These are phyloP conservation scores for Gallinago solitaria DNA, from an alignment of 2,797 vertebrate species.

Conservation along the genomic window DNA sequence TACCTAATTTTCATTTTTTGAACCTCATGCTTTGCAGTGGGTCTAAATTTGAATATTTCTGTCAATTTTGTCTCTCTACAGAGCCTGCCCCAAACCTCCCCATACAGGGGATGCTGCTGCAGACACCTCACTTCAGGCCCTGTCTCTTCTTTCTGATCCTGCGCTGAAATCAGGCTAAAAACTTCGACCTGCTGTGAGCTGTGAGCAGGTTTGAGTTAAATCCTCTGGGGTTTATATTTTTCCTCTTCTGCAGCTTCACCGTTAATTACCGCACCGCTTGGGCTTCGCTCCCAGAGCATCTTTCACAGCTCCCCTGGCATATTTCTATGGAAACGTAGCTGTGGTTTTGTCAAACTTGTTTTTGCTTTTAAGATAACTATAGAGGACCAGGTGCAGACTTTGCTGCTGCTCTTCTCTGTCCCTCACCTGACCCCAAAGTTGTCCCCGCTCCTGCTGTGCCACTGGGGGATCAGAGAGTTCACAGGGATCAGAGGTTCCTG, in stretches of 20 bases:
- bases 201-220: background rate
- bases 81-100: background rate
- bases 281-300: background rate
- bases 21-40: background rate
- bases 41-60: background rate
- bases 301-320: conserved; percentile 5
- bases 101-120: background rate
- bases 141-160: background rate
- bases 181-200: background rate
- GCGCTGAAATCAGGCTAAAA: background rate
- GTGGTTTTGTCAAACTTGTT: background rate
- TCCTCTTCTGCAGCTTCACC: background rate
- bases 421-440: background rate
- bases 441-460: background rate
- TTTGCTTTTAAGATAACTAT: background rate
- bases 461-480: background rate
- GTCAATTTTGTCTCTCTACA: background rate
- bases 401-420: background rate
- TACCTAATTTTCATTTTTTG: background rate
- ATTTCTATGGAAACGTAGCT: conserved; percentile 34
- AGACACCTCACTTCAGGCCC: background rate
- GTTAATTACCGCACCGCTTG: background rate
- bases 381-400: background rate
- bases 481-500: background rate
- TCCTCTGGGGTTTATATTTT: background rate